These are phyloP conservation scores for Sialia sialis DNA, from an alignment of 2,113 vertebrate species.

Conservation along the genomic window DNA sequence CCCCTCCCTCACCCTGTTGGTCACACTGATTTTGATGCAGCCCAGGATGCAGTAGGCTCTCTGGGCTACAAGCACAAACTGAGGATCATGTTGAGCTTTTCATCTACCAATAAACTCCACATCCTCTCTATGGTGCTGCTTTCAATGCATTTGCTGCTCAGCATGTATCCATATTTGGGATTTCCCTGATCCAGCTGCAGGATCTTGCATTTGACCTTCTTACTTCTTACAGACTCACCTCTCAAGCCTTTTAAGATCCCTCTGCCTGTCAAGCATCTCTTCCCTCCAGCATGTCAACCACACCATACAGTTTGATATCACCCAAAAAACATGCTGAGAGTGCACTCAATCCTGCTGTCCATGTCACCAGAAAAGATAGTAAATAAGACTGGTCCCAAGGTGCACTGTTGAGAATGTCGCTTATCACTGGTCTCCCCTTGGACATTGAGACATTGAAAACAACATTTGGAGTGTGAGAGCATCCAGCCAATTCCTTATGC, in stretches of 20 bases:
- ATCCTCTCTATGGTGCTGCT: not conserved
- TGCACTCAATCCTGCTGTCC: no score
- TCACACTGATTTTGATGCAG: not conserved
- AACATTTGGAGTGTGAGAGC: not conserved
- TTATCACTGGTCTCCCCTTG: not conserved
- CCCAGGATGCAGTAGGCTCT: not conserved
- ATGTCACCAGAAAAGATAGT: not conserved
- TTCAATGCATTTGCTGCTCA: not conserved
- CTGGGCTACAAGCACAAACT: not conserved
- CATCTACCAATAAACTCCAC: not conserved
- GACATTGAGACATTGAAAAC: not conserved
- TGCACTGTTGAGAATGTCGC: rapidly evolving
- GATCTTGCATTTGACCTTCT: not conserved
- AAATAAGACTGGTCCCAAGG: not conserved
- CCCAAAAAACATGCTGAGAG: not conserved
- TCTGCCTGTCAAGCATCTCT: not conserved
- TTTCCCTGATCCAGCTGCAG: not conserved
- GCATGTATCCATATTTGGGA: not conserved
- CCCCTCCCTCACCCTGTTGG: not conserved
- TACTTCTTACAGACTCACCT: not conserved
- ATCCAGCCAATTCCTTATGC: not conserved
- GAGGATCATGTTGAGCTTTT: not conserved
- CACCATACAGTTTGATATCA: not conserved
- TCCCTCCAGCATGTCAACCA: not conserved
- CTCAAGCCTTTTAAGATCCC: not conserved